Conservation (phyloP, 2,888 invertebrate genomes). For the Scaeva pyrastri region DNA sequence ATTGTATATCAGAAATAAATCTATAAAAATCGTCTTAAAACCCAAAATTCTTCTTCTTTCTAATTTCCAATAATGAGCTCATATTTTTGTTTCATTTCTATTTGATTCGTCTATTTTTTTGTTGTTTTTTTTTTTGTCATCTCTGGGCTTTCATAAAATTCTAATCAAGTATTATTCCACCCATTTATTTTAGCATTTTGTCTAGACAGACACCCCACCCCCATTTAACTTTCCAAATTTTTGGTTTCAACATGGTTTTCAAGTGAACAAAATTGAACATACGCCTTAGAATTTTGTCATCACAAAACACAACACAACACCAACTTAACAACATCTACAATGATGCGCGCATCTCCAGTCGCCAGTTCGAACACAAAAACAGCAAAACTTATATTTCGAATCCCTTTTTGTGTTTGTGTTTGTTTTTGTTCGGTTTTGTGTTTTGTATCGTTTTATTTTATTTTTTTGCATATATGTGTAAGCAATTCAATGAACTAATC, state of each 20-base stretch:
- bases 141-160: background rate
- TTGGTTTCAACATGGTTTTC: background rate
- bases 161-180: slow-evolving; percentile 16
- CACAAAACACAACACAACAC: too few species aligned
- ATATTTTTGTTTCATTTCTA: too few species aligned
- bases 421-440: background rate
- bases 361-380: background rate
- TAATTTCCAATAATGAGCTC: too few species aligned
- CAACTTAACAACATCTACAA: background rate
- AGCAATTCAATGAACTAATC: slow-evolving; percentile 71
- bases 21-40: too few species aligned
- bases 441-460: too few species aligned
- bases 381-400: background rate
- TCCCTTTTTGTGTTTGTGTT: slow-evolving; percentile 6
- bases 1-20: too few species aligned
- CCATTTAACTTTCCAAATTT: background rate
- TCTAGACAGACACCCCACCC: slow-evolving; percentile 41
- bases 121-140: too few species aligned
- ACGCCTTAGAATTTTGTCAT: slow-evolving; percentile 4
- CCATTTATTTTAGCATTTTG: slow-evolving; percentile 10
- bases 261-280: background rate
- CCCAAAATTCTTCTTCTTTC: too few species aligned
- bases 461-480: too few species aligned
- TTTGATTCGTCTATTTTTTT: too few species aligned
- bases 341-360: slow-evolving; percentile 26